A percentile compares a stretch with the other conserved stretches of the same genome.
Conservation (phyloP, 2,888 invertebrate species). For the Sesia apiformis region DNA sequence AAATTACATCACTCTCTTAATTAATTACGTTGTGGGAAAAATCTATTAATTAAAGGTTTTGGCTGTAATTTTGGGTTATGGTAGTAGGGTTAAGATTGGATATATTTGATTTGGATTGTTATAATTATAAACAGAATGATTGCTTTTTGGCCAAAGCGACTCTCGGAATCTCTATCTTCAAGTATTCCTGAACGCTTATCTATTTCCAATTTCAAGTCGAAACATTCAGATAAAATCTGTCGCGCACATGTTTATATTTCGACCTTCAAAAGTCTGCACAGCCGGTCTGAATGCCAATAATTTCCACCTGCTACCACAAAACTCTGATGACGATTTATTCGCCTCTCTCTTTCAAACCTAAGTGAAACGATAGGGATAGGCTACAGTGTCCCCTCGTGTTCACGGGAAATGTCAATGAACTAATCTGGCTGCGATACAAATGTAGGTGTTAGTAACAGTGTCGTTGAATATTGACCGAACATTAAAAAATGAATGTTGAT, state of each 20-base stretch:
- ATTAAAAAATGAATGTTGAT: background rate
- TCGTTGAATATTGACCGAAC: slow-evolving; percentile 23
- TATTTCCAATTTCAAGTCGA: background rate
- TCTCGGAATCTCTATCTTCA: no score
- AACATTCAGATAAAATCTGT: slow-evolving; percentile 2
- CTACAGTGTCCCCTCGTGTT: slow-evolving; percentile 24
- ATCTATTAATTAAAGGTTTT: no score
- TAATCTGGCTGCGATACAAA: slow-evolving; percentile 51
- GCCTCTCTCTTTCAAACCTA: slow-evolving; percentile 27
- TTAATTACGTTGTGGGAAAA: no score
- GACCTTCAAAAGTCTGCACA: slow-evolving; percentile 68
- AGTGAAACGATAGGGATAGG: slow-evolving; percentile 17
- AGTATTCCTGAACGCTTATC: no score
- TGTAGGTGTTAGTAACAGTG: slow-evolving; percentile 28
- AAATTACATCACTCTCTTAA: no score
- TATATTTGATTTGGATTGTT: no score
- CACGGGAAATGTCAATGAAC: slow-evolving; percentile 66
- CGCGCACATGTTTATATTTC: slow-evolving; percentile 29
- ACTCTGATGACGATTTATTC: slow-evolving; percentile 52
- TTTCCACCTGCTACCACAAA: slow-evolving; percentile 61
- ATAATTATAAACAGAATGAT: no score
- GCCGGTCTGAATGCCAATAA: slow-evolving; percentile 51
- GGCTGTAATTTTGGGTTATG: no score
- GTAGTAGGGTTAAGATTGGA: no score
- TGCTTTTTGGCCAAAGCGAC: no score